These are phyloP conservation scores for Dipodomys merriami DNA, from an alignment of 2,113 vertebrate genomes.

Conservation along the genomic window DNA sequence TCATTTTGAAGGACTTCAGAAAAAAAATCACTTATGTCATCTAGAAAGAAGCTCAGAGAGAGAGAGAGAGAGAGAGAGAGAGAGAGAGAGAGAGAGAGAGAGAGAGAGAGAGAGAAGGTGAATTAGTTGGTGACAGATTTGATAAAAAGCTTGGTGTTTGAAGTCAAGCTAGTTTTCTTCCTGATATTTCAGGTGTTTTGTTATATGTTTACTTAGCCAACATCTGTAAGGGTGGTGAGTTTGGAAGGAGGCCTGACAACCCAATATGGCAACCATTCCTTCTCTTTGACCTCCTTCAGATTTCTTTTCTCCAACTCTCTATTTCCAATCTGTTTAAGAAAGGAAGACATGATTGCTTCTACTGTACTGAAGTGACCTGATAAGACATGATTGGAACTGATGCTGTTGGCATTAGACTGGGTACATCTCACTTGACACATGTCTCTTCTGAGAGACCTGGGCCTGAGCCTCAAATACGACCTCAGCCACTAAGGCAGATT, in stretches of 20 bases:
- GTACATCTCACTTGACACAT: constrained; percentile 41
- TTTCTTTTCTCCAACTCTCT: neutral
- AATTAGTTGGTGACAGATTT: neutral
- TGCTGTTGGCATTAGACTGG: constrained; percentile 26
- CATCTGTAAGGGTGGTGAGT: neutral
- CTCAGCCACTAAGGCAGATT: constrained; percentile 25
- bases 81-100: too few species aligned
- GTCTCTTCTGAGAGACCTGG: constrained; percentile 53
- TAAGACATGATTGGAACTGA: constrained; percentile 32
- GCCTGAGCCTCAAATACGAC: constrained; percentile 30
- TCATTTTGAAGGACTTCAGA: constrained; percentile 48
- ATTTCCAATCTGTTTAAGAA: neutral
- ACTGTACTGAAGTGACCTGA: constrained; percentile 34
- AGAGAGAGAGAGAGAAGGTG: neutral
- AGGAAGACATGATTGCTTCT: constrained; percentile 5
- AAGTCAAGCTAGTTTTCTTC: neutral
- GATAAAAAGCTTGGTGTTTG: neutral
- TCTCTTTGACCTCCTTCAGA: constrained; percentile 8
- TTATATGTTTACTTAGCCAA: constrained; percentile 35
- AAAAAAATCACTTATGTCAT: constrained; percentile 18
- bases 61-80: neutral
- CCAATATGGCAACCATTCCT: constrained; percentile 18
- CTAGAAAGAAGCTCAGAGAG: neutral
- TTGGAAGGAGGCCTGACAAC: neutral
- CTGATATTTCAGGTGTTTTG: neutral